These are phyloP conservation scores for Lacanobia oleracea DNA, from an alignment of 2,888 invertebrate species.

Conservation along the genomic window DNA sequence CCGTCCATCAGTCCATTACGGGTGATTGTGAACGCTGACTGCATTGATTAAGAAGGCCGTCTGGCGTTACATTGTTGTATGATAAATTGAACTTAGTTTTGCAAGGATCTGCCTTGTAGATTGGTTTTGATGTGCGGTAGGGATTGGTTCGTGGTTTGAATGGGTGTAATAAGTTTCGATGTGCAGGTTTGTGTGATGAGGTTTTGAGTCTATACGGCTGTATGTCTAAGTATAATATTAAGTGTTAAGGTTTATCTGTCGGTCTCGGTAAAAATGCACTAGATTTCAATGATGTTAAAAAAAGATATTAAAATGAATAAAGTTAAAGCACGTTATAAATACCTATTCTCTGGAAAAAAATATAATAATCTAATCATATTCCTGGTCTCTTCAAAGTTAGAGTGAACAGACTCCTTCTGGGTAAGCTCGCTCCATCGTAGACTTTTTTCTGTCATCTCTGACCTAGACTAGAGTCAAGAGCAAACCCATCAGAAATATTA, in stretches of 20 bases:
- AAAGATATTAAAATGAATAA: background rate
- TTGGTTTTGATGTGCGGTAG: conserved; percentile 38
- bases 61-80: conserved; percentile 73
- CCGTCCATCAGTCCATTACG: conserved; percentile 85
- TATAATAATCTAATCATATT: no score
- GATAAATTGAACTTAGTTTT: conserved; percentile 61
- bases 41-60: conserved; percentile 85
- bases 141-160: conserved; percentile 5
- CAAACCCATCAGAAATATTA: no score
- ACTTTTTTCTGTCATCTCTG: no score
- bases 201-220: background rate
- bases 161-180: background rate
- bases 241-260: background rate
- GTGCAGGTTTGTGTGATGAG: background rate
- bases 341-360: no score
- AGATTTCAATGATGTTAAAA: background rate
- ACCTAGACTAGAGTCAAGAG: no score
- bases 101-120: conserved; percentile 27
- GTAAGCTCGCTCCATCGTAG: no score
- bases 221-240: background rate
- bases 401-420: no score
- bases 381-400: no score
- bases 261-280: background rate
- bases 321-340: background rate
- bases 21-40: conserved; percentile 83